These are phyloP conservation scores for Ptychobarbus kaznakovi DNA, from an alignment of 2,797 vertebrate genomes.

Conservation along the genomic window DNA sequence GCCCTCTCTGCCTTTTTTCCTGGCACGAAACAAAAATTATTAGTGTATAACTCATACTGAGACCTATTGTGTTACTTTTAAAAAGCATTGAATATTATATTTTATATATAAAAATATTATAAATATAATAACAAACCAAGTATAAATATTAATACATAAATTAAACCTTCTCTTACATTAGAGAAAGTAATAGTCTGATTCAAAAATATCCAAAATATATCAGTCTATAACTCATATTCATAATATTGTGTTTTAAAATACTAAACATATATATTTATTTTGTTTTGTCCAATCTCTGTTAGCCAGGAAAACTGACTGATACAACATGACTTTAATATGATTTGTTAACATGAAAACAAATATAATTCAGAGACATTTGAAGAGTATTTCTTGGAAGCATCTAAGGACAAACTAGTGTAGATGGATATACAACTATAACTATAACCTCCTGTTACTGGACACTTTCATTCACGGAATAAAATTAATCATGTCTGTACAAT, in stretches of 20 bases:
- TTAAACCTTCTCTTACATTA: not conserved
- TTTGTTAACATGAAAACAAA: not conserved
- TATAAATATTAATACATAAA: too few species aligned
- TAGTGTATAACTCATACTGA: conserved; percentile 62
- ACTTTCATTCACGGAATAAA: not conserved
- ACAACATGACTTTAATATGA: not conserved
- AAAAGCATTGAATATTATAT: not conserved
- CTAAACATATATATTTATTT: too few species aligned
- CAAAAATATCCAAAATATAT: not conserved
- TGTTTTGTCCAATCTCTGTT: not conserved
- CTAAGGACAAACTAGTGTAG: not conserved
- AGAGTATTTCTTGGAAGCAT: not conserved
- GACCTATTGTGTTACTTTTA: conserved; percentile 55
- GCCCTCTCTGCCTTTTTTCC: conserved; percentile 32
- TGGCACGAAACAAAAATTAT: conserved; percentile 57
- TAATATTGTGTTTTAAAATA: too few species aligned
- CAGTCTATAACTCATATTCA: too few species aligned
- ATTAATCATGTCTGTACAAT: not conserved
- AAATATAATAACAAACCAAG: too few species aligned
- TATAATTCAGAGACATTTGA: not conserved
- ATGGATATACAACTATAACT: too few species aligned
- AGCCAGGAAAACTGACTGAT: not conserved
- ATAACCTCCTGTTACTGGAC: not conserved
- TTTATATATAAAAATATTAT: not conserved
- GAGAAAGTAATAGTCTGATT: conserved; percentile 44